Conservation (phyloP, 2,797 vertebrate species). For the Rhinella marina region DNA sequence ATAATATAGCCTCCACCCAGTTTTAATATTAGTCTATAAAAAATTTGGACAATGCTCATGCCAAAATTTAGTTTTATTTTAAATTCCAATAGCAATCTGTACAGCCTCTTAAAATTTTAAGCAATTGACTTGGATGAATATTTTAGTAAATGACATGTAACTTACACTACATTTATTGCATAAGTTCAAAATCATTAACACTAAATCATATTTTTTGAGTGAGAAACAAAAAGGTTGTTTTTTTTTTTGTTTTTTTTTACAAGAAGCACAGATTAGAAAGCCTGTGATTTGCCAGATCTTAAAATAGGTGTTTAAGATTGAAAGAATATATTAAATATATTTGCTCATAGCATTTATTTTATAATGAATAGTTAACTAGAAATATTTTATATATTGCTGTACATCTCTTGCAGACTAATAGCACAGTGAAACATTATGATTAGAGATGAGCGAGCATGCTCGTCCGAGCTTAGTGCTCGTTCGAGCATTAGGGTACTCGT, state of each 20-base stretch:
- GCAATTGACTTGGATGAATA: constrained; percentile 20
- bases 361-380: neutral
- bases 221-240: neutral
- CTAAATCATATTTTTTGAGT: neutral
- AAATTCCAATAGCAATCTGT: constrained; percentile 34
- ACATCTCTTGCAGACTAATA: constrained; percentile 29
- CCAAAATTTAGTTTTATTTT: constrained; percentile 36
- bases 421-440: constrained; percentile 31
- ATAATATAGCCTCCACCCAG: neutral
- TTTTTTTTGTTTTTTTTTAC: constrained; percentile 22
- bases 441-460: constrained; percentile 34
- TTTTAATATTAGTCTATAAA: constrained; percentile 30
- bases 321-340: neutral
- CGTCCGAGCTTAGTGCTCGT: too few species aligned
- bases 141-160: constrained; percentile 32
- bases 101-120: constrained; percentile 12
- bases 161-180: constrained; percentile 13
- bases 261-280: constrained; percentile 30
- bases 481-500: too few species aligned
- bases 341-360: constrained; percentile 28
- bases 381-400: constrained; percentile 36
- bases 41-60: neutral
- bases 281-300: constrained; percentile 30
- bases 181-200: constrained; percentile 28
- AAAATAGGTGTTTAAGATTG: neutral